Evolutionary conservation across 2,888 invertebrate genomes (phyloP).

Genomic region (Dolichopus griseipennis): DNA sequence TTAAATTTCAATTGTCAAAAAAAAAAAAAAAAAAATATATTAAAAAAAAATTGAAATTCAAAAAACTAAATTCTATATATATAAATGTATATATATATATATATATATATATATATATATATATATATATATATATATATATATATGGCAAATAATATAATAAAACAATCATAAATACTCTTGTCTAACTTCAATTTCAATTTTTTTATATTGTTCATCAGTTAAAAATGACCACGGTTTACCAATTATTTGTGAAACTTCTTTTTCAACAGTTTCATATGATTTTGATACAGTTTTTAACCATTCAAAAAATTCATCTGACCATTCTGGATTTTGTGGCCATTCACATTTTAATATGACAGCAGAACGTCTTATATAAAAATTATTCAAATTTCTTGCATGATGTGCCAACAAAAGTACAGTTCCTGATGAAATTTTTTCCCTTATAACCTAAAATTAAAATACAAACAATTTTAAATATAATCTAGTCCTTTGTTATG

Average conservation of each 20-base stretch:
- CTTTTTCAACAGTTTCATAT: slow-evolving; percentile 56
- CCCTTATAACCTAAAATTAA: slow-evolving; percentile 55
- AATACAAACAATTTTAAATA: too few species aligned
- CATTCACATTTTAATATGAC: slow-evolving; percentile 62
- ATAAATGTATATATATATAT: too few species aligned
- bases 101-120: too few species aligned
- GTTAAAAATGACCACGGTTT: slow-evolving; percentile 58
- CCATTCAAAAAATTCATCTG: slow-evolving; percentile 57
- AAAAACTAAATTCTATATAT: too few species aligned
- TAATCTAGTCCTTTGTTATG: too few species aligned
- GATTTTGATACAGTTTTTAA: slow-evolving; percentile 52
- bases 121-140: too few species aligned
- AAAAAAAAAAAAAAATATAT: too few species aligned
- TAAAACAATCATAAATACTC: too few species aligned
- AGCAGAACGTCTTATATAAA: slow-evolving; percentile 62
- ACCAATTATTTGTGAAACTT: slow-evolving; percentile 60
- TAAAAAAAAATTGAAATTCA: too few species aligned
- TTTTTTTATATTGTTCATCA: slow-evolving; percentile 54
- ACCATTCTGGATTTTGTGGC: slow-evolving; percentile 59
- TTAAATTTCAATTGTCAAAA: too few species aligned
- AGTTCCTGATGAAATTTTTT: slow-evolving; percentile 69
- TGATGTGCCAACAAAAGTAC: slow-evolving; percentile 59
- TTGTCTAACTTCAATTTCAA: slow-evolving; percentile 38
- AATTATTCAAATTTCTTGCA: slow-evolving; percentile 52
- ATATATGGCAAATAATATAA: too few species aligned